Conservation (phyloP, 2,113 vertebrate genomes). For the Zosterops lateralis region DNA sequence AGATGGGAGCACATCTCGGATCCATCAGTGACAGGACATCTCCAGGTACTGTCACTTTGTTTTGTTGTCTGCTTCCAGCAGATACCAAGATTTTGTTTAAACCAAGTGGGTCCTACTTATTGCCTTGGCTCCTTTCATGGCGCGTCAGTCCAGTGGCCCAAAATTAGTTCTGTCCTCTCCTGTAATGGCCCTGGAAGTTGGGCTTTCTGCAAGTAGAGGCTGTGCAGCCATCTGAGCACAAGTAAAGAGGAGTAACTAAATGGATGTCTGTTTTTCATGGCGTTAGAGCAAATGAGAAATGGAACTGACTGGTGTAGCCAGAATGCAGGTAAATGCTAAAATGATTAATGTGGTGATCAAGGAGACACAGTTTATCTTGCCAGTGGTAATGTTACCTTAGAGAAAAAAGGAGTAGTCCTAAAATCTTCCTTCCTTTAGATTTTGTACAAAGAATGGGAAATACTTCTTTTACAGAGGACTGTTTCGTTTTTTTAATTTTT, state of each 20-base stretch:
- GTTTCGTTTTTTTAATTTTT: background rate
- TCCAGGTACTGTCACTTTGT: background rate
- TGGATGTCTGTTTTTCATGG: background rate
- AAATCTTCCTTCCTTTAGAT: background rate
- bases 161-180: rapidly evolving
- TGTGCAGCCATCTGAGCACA: background rate
- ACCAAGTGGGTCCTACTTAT: background rate
- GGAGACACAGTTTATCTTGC: background rate
- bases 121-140: background rate
- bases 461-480: background rate
- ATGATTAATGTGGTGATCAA: background rate
- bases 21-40: background rate
- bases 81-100: background rate
- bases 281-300: background rate
- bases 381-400: background rate
- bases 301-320: background rate
- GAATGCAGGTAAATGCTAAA: background rate
- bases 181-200: background rate
- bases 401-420: background rate
- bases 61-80: background rate
- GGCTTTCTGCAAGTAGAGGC: background rate
- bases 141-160: rapidly evolving
- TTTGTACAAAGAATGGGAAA: background rate
- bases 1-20: background rate
- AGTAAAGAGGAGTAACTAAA: background rate